Base-by-base conservation (phyloP, 2,797 vertebrate species). In the Pagetopsis macropterus region DNA sequence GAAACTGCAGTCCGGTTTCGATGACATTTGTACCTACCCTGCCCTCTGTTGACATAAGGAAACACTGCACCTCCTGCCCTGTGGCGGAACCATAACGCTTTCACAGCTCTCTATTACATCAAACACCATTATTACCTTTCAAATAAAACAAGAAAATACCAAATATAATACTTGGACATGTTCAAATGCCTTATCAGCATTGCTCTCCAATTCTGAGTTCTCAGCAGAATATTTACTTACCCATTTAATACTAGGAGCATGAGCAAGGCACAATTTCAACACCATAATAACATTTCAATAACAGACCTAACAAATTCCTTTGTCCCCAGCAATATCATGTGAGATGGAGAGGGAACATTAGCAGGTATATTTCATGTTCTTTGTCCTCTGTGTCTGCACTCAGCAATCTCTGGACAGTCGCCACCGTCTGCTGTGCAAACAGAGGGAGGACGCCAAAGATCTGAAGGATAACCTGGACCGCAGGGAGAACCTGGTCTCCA, bases 391-490 rank as follows among this genome's bases (percentile, higher is more conserved):
- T 61, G 43, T 77, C 41, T 78, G n/a, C 6, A 9, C 44, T n/a
- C 78, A 99, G 98, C 92, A 96, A 85, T 99, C 96, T 0, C 93
- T 99, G 92, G 93, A 94, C 62, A 96, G 95, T 50, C 91, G 97
- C 72, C 95, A 98, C 69, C 79, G 86, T 78, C 95, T 99, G 80
- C 79, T 99, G 85, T 96, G 95, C 63, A 94, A 93, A 5, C 97
- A 99, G 93, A 88, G 94, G 79, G 96, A 97, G 11, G 97, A 98
- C 17, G 97, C 98, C 49, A 96, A 96, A 92, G 98, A 99, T 74
- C 93, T 99, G 86, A 99, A 98, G 80, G 96, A 97, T 17, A 97
- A 99, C 66, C 92, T 99, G 82, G 97, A 97, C 21, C 94, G 97
- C 0, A 88, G 98, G 17, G 97, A 98, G 81, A 93, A 93, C 14